Evolutionary conservation across 2,797 vertebrate species (phyloP).

Genomic region (Valencia hispanica): DNA sequence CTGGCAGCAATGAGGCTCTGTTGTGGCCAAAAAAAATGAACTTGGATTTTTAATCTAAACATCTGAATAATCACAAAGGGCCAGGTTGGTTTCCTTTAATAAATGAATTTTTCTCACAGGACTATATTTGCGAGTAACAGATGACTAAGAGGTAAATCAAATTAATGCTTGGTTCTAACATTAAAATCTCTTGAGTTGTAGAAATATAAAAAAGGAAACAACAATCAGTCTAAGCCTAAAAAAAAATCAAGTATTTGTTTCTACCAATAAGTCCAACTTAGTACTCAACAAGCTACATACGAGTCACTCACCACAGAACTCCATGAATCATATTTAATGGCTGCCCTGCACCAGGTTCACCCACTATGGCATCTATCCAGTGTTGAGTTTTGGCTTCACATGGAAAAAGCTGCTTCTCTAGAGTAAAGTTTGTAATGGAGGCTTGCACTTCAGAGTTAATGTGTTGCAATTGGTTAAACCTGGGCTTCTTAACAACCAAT

Average conservation of each 20-base stretch:
- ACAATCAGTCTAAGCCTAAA: no score
- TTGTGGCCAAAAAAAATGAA: neutral
- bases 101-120: neutral
- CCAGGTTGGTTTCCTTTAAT: no score
- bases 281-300: neutral
- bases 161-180: neutral
- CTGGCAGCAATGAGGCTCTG: neutral
- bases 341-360: neutral
- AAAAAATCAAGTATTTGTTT: neutral
- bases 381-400: neutral
- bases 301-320: neutral
- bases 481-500: neutral
- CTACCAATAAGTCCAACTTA: neutral
- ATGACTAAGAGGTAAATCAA: neutral
- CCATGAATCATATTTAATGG: neutral
- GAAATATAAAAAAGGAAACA: neutral
- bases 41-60: neutral
- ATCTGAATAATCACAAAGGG: neutral
- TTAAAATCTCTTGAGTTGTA: neutral
- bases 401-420: neutral
- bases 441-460: neutral
- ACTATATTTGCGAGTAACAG: neutral
- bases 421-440: neutral
- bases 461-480: neutral
- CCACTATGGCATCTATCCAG: neutral